Evolutionary conservation across 2,888 invertebrate species (phyloP).

Genomic region (Leptogaster cylindrica): DNA sequence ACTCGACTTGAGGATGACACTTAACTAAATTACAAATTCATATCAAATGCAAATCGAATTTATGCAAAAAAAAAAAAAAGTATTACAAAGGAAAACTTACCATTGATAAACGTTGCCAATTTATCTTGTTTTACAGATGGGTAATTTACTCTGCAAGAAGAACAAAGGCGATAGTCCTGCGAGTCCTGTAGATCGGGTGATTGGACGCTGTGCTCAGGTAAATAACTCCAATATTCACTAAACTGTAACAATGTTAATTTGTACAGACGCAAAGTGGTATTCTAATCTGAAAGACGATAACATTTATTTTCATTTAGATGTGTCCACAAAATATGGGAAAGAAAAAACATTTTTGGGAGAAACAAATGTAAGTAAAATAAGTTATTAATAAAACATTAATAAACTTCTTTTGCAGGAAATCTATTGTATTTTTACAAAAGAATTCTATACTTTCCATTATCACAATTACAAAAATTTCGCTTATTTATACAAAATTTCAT

Average conservation of each 20-base stretch:
- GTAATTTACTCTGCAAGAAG: constrained; percentile 49
- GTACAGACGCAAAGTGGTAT: no score
- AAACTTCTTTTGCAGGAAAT: no score
- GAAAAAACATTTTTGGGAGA: constrained; percentile 49
- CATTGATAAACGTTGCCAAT: no score
- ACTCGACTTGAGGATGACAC: no score
- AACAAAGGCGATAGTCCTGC: constrained; percentile 44
- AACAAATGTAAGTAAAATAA: constrained; percentile 49
- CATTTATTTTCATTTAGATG: constrained; percentile 46
- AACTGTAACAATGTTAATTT: background rate
- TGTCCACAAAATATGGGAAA: constrained; percentile 47
- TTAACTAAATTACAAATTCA: no score
- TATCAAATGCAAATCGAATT: no score
- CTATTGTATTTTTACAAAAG: no score
- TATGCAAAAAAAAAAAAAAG: no score
- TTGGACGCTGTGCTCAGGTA: constrained; percentile 49
- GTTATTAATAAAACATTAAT: constrained; percentile 12
- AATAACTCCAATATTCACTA: background rate
- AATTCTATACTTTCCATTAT: no score
- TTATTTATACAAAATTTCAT: no score
- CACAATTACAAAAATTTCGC: no score
- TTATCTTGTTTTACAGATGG: constrained; percentile 49
- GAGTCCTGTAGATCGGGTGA: constrained; percentile 48
- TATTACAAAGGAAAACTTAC: no score
- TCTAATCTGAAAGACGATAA: background rate